Conservation (phyloP, 2,113 vertebrate genomes). For the human (Homo sapiens) region DNA sequence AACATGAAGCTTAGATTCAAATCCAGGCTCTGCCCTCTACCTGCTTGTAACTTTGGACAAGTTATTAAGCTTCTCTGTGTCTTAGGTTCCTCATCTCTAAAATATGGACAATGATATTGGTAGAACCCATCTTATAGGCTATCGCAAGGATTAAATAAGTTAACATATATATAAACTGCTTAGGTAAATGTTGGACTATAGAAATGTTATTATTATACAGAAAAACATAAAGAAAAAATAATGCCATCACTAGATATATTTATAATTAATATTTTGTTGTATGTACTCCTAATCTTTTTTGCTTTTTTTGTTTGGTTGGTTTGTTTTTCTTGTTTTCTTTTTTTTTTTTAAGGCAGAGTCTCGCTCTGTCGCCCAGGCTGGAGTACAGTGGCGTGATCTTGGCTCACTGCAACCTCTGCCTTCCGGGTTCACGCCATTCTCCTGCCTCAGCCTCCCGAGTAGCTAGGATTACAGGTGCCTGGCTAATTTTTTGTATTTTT, state of each 20-base stretch:
- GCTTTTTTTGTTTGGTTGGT: not conserved
- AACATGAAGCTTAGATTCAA: slow-evolving; percentile 10
- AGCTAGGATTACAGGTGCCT: not conserved
- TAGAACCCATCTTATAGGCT: not conserved
- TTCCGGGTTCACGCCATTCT: not conserved
- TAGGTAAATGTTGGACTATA: not conserved
- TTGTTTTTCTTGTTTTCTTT: no score
- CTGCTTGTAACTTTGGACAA: not conserved
- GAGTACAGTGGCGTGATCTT: not conserved
- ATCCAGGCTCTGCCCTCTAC: not conserved
- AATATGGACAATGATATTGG: not conserved
- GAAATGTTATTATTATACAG: slow-evolving; percentile 29
- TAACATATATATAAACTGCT: not conserved
- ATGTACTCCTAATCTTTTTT: not conserved
- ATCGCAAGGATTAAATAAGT: not conserved
- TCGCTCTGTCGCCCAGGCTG: not conserved
- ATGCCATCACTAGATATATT: not conserved
- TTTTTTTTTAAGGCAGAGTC: no score
- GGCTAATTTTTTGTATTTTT: not conserved
- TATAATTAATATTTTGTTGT: not conserved
- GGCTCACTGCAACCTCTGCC: not conserved
- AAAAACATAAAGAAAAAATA: slow-evolving; percentile 11
- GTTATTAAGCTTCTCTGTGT: not conserved
- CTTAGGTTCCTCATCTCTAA: not conserved
- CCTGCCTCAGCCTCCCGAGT: not conserved